Conservation (phyloP, 2,113 vertebrate genomes). For the Microcebus ravelobensis region DNA sequence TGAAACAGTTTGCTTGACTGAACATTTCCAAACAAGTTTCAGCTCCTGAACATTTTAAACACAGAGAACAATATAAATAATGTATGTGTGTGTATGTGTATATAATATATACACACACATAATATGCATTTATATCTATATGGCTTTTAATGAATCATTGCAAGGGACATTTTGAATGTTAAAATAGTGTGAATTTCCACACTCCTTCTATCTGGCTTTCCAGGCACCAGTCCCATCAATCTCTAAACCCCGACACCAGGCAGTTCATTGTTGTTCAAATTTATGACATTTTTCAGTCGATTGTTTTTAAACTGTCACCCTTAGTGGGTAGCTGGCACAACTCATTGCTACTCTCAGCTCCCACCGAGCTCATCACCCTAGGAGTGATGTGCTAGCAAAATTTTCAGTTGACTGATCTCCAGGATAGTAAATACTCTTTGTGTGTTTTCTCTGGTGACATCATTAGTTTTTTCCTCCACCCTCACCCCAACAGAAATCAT, state of each 20-base stretch:
- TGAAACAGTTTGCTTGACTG: conserved; percentile 46
- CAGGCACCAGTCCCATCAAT: conserved; percentile 55
- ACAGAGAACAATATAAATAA: conserved; percentile 66
- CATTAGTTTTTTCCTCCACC: conserved; percentile 48
- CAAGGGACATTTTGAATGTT: conserved; percentile 53
- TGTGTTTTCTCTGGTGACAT: conserved; percentile 56
- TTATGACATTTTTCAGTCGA: conserved; percentile 74
- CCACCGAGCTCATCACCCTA: conserved; percentile 25
- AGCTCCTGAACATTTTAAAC: conserved; percentile 63
- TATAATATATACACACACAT: not conserved
- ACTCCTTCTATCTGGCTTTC: conserved; percentile 45
- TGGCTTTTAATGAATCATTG: conserved; percentile 70
- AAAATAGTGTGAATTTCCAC: conserved; percentile 57
- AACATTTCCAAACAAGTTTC: conserved; percentile 65
- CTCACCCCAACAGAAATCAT: conserved; percentile 45
- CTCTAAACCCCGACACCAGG: conserved; percentile 64
- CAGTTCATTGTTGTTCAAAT: conserved; percentile 79
- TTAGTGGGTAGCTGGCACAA: conserved; percentile 72
- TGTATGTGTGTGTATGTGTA: not conserved
- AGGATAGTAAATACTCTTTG: conserved; percentile 52
- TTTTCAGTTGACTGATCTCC: conserved; percentile 59
- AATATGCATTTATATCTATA: conserved; percentile 42
- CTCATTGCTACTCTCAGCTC: conserved; percentile 62
- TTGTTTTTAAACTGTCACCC: conserved; percentile 76
- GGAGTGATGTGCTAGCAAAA: conserved; percentile 56